A percentile compares a stretch with the other conserved stretches of the same genome.
Conservation (phyloP, 1,140 invertebrate species). For the Aleiodes sp. region DNA sequence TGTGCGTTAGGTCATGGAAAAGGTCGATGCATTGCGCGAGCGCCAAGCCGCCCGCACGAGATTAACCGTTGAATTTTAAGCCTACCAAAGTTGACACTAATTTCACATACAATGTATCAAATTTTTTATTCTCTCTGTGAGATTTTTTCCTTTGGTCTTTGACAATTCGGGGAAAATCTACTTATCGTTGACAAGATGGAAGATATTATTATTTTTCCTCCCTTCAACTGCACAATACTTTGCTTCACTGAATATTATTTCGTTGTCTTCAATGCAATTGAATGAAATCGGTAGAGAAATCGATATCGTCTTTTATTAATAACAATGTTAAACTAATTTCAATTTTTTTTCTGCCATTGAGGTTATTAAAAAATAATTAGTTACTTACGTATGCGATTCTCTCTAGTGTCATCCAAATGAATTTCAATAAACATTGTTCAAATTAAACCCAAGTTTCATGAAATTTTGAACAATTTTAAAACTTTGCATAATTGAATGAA, state of each 20-base stretch:
- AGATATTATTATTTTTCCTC: too few species aligned
- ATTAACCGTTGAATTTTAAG: conserved; percentile 5
- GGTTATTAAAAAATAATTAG: background rate
- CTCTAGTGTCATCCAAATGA: conserved; percentile 43
- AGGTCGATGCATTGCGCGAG: conserved; percentile 22
- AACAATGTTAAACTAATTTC: background rate
- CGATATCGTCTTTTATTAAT: too few species aligned
- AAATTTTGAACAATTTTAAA: background rate
- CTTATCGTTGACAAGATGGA: too few species aligned
- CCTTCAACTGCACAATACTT: too few species aligned
- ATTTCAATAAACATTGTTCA: conserved; percentile 46
- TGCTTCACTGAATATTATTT: too few species aligned
- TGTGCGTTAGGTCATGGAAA: conserved; percentile 39
- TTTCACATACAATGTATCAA: background rate
- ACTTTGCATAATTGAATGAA: background rate
- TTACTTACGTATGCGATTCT: conserved; percentile 47
- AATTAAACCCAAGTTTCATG: too few species aligned
- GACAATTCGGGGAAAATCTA: background rate
- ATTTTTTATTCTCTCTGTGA: background rate
- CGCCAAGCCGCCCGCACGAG: background rate
- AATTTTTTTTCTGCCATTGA: background rate
- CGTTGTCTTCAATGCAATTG: too few species aligned
- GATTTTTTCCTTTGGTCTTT: background rate
- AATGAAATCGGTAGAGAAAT: too few species aligned
- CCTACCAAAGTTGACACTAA: background rate